Percentiles rank a stretch among this genome's conserved stretches.
Conservation (phyloP, 2,797 vertebrate genomes). For the Parambassis ranga region DNA sequence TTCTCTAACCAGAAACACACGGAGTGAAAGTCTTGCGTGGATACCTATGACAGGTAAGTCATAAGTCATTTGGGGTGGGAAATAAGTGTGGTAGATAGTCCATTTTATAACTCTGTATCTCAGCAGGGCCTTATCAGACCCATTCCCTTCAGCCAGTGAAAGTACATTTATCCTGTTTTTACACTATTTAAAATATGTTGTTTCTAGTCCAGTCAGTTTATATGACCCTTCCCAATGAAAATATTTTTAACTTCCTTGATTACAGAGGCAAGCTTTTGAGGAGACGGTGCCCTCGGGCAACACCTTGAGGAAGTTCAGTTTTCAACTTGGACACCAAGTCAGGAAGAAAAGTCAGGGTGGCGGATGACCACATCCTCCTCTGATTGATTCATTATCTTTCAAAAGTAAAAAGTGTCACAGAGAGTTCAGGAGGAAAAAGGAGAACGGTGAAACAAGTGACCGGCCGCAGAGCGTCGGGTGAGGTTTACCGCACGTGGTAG, state of each 20-base stretch:
- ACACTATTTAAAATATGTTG: neutral
- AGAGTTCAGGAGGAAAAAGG: conserved; percentile 4
- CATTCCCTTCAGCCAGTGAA: conserved; percentile 3
- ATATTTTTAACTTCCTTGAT: conserved; percentile 31
- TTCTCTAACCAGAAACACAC: conserved; percentile 38
- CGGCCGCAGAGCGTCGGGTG: neutral
- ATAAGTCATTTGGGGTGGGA: neutral
- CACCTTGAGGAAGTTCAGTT: conserved; percentile 36
- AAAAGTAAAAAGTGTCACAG: neutral
- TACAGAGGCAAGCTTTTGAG: neutral
- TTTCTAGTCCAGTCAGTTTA: neutral
- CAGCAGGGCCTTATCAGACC: neutral
- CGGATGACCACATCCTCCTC: conserved; percentile 1
- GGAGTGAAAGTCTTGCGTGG: neutral
- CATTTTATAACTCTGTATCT: neutral
- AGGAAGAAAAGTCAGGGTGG: conserved; percentile 3
- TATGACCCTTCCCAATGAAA: neutral
- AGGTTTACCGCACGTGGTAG: conserved; percentile 25
- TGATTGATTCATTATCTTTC: conserved; percentile 10
- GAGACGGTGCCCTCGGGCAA: conserved; percentile 20
- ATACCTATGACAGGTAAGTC: neutral
- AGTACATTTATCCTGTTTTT: conserved; percentile 3
- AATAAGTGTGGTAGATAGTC: neutral
- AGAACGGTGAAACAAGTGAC: conserved; percentile 22
- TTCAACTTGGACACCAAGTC: conserved; percentile 14